phyloP scores from a whole-genome alignment of 2,113 vertebrate genomes.

The Pterophyllum scalare region DNA sequence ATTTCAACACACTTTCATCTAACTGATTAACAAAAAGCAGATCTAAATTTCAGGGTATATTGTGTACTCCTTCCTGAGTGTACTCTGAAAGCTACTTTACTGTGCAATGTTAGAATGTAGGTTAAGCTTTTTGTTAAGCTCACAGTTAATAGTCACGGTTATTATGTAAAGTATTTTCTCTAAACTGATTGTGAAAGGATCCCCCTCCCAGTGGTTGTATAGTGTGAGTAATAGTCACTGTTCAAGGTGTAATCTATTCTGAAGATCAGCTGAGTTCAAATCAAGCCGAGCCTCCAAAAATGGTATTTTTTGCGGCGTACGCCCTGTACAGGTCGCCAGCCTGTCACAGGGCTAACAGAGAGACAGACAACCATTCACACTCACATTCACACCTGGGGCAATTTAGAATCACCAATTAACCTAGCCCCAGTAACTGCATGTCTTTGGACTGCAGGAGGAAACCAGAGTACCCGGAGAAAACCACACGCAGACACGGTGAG shows the following conservation, averaged over 20 bases:
- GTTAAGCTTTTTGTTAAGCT: neutral
- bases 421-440: too few species aligned
- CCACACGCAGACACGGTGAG: too few species aligned
- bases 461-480: too few species aligned
- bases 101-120: neutral
- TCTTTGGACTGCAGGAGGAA: too few species aligned
- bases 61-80: neutral
- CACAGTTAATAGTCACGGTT: neutral
- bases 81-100: neutral
- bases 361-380: too few species aligned
- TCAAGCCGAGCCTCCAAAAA: neutral
- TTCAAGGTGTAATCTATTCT: too few species aligned
- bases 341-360: too few species aligned
- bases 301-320: neutral
- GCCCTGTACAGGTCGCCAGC: too few species aligned
- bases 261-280: neutral
- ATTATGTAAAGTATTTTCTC: neutral
- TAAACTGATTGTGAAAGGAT: neutral
- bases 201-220: neutral
- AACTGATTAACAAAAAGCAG: neutral
- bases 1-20: constrained; percentile 30
- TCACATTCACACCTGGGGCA: too few species aligned
- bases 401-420: too few species aligned
- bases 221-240: neutral
- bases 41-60: neutral